These are phyloP conservation scores for Amaurobius ferox DNA, from an alignment of 2,888 invertebrate species.

Conservation along the genomic window DNA sequence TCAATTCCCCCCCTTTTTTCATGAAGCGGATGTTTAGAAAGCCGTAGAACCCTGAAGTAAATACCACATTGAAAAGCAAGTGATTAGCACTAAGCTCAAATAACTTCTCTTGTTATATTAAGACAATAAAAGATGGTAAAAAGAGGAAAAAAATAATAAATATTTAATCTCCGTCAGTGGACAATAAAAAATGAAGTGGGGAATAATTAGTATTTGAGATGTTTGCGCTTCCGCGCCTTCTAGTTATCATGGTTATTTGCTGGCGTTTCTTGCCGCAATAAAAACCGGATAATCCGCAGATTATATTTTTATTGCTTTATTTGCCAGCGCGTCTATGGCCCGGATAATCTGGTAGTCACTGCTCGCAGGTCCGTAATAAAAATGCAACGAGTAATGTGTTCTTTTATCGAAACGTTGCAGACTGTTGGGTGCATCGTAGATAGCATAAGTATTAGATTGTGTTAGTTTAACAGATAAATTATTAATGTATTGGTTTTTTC, in stretches of 20 bases:
- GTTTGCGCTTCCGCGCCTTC: not conserved
- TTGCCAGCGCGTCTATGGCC: not conserved
- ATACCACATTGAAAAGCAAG: constrained; percentile 55
- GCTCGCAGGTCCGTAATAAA: too few relatives aligned
- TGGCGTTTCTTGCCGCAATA: not conserved
- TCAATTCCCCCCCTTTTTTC: too few relatives aligned
- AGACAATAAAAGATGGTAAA: constrained; percentile 34
- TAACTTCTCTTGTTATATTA: constrained; percentile 35
- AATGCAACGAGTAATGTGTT: too few relatives aligned
- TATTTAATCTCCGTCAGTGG: not conserved
- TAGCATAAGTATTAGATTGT: too few relatives aligned
- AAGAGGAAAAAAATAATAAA: not conserved
- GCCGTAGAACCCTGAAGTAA: constrained; percentile 35
- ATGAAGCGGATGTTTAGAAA: constrained; percentile 35
- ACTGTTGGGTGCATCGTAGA: too few relatives aligned
- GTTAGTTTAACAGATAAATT: too few relatives aligned
- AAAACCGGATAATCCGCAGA: not conserved
- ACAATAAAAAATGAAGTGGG: not conserved
- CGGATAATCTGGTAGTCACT: too few relatives aligned
- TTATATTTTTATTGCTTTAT: not conserved
- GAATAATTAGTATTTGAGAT: constrained; percentile 13
- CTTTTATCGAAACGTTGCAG: too few relatives aligned
- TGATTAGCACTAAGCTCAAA: constrained; percentile 57
- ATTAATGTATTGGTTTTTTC: too few relatives aligned
- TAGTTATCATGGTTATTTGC: not conserved